Base-by-base conservation (phyloP, 2,113 vertebrate genomes). In the Xiphias gladius region DNA sequence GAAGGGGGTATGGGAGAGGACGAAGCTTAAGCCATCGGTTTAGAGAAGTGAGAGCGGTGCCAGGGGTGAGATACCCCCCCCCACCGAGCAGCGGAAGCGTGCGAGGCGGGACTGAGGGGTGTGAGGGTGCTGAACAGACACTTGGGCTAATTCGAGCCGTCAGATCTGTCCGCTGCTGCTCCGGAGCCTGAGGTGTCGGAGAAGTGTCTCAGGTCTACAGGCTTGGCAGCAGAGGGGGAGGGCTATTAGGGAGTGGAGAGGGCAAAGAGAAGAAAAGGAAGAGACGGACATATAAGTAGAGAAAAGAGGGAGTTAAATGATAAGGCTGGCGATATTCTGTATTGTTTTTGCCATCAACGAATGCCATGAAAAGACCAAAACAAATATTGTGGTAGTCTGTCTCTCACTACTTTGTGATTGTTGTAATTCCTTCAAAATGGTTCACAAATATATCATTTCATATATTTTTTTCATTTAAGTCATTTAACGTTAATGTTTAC, bases 81-180 rank as follows among this genome's bases (percentile, higher is more conserved):
- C 90, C 20, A 68, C 76, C 1, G 86, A 70, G 87, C 67, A 80
- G 84, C 93, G 93, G 94, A 95, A 95, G 91, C 28, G 65, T 82
- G 68, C 77, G 39, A 82, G 67, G 82, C 62, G 52, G 72, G 70
- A 82, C 69, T 48, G 73, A 85, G 70, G 82, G 91, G 94, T 95
- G 93, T 92, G 90, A 91, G 79, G 88, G 84, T 79, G 87, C 57
- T 13, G 48, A 84, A 91, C 87, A 85, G 94, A 88, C 93, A 89
- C 90, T 91, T 91, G 78, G 66, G 78, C 93, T 95, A 94, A 95
- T 95, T 78, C 67, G 83, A 93, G 87, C 83, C 48, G 93, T 94
- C 93, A 95, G 75, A 82, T 93, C 86, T 83, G 86, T 90, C 93
- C 48, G 62, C 90, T 70, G 83, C 81, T 78, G 84, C 90, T 88